Conservation (phyloP, 2,888 invertebrate genomes). For the Volucella inflata region DNA sequence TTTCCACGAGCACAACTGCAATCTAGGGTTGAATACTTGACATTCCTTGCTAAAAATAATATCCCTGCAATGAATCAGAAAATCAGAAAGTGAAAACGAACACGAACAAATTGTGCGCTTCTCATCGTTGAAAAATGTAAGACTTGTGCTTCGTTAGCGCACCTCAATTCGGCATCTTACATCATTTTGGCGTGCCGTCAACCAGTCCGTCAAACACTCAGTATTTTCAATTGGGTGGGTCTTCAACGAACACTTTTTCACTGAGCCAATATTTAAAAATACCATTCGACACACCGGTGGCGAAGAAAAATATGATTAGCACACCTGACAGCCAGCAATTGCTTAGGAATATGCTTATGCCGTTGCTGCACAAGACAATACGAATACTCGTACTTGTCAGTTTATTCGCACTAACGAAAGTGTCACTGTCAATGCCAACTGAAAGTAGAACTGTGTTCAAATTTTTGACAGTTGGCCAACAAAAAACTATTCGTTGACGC, state of each 20-base stretch:
- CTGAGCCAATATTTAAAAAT: conserved; percentile 54
- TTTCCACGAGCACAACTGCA: conserved; percentile 18
- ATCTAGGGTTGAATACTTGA: conserved; percentile 45
- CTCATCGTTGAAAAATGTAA: conserved; percentile 57
- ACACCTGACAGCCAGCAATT: conserved; percentile 58
- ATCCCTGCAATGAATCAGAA: conserved; percentile 45
- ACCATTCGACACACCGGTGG: conserved; percentile 13
- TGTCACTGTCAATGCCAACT: conserved; percentile 69
- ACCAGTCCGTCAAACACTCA: conserved; percentile 60
- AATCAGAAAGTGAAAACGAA: conserved; percentile 61
- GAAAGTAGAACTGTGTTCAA: conserved; percentile 61
- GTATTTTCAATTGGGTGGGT: conserved; percentile 12
- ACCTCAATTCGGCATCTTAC: conserved; percentile 54
- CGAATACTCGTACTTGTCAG: background rate
- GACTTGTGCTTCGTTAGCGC: conserved; percentile 29
- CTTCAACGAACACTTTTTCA: background rate
- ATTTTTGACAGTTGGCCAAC: conserved; percentile 61
- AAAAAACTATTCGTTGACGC: background rate
- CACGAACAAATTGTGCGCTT: conserved; percentile 4
- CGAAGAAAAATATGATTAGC: conserved; percentile 36
- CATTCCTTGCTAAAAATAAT: conserved; percentile 53
- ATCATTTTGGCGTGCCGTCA: conserved; percentile 53
- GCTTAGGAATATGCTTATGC: background rate
- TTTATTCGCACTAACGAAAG: conserved; percentile 56
- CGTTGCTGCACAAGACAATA: conserved; percentile 44